Conservation (phyloP, 2,113 vertebrate species). For the Actenoides hombroni region DNA sequence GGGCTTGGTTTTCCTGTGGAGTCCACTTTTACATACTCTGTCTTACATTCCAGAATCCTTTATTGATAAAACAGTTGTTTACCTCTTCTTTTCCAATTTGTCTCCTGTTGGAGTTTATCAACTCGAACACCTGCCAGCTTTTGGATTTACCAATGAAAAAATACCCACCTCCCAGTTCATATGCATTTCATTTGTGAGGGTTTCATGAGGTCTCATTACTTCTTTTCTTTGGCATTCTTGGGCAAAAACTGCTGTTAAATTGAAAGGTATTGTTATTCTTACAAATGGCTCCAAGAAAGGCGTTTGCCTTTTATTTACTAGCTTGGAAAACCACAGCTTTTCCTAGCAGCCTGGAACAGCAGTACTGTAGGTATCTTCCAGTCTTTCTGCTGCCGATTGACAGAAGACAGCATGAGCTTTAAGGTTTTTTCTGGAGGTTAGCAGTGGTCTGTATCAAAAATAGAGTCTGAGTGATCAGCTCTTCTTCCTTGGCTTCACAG, state of each 20-base stretch:
- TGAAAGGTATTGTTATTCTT: neutral
- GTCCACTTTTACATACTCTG: neutral
- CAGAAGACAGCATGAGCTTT: neutral
- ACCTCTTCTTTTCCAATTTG: neutral
- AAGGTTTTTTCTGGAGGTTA: neutral
- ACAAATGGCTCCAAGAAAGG: neutral
- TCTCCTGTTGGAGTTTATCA: neutral
- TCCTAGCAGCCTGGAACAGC: neutral
- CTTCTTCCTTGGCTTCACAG: neutral
- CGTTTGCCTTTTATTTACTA: neutral
- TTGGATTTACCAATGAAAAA: neutral
- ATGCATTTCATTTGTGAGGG: neutral
- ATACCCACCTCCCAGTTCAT: neutral
- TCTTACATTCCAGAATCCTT: neutral
- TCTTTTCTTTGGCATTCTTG: accelerated
- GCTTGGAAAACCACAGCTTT: neutral
- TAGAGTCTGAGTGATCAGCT: neutral
- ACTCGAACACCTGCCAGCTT: neutral
- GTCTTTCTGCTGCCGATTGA: neutral
- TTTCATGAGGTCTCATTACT: neutral
- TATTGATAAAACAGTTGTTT: neutral
- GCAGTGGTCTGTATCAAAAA: neutral
- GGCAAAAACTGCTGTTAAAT: neutral
- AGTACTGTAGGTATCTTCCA: neutral
- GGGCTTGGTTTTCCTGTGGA: neutral